phyloP scores from a whole-genome alignment of 2,797 vertebrate genomes.

The Syncerus caffer region DNA sequence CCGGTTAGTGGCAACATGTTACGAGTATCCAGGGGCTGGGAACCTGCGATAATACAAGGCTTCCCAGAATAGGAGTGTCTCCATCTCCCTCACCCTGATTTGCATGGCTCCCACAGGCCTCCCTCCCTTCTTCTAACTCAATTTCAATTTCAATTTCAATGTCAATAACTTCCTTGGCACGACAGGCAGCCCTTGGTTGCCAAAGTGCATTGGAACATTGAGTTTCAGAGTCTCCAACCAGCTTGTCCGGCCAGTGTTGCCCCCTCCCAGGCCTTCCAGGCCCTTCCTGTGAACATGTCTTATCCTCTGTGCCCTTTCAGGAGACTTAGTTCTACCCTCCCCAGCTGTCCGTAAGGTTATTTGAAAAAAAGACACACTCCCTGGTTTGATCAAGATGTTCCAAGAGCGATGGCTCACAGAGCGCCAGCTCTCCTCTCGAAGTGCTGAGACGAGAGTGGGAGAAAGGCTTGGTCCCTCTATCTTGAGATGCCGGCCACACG shows the following conservation, averaged over 20 bases:
- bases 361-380: neutral
- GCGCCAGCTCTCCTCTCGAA: accelerated
- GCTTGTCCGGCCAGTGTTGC: constrained; percentile 24
- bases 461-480: neutral
- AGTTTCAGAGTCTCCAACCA: constrained; percentile 53
- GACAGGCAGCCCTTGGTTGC: constrained; percentile 65
- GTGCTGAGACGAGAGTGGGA: neutral
- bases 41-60: constrained; percentile 40
- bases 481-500: neutral
- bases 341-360: neutral
- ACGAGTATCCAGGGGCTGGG: constrained; percentile 60
- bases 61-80: constrained; percentile 75
- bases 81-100: constrained; percentile 61
- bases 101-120: constrained; percentile 68
- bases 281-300: neutral
- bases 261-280: neutral
- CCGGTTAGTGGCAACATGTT: constrained; percentile 55
- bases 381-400: constrained; percentile 45
- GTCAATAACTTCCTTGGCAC: constrained; percentile 77
- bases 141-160: constrained; percentile 77
- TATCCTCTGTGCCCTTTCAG: constrained; percentile 47
- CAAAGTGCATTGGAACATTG: constrained; percentile 72
- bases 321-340: constrained; percentile 17
- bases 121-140: constrained; percentile 66
- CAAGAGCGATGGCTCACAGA: neutral